Evolutionary conservation across 2,888 invertebrate species (phyloP), one percentile per base, ranked within the genome.

Genomic region (Scaptomyza parva): DNA sequence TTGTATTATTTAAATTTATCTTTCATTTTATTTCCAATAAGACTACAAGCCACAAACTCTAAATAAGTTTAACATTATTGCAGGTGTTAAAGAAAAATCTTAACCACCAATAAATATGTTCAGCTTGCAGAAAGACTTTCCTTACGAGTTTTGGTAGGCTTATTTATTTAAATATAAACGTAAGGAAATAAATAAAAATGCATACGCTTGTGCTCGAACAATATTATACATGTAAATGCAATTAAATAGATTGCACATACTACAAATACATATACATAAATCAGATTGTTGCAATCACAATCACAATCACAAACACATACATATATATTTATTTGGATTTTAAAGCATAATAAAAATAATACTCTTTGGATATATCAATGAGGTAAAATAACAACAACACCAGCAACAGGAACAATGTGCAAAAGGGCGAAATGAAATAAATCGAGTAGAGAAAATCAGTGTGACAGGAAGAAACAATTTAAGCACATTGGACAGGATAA

Each of bases 391-490:
- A 43, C 68, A 51, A 70, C 17, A 37, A 35, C n/a, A n/a, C n/a
- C n/a, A n/a, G n/a, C n/a, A n/a, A 7, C 26, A 26, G 12, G 37
- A 67, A 45, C 67, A 53, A 67, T 58, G 66, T 37, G 60, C 58
- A 70, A 77, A 77, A 75, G 28, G 17, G 71, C 83, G 63, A 71
- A 74, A 71, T 71, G 79, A 62, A 78, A 84, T 86, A 85, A 85
- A 85, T 84, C 86, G 76, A 76, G 78, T 71, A 62, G 64, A 62
- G 75, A 81, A 85, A 85, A 85, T 85, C 84, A 86, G 73, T 86
- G 84, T 77, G 82, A 82, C 86, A 81, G 86, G 71, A 85, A 77
- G 86, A 86, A 85, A 86, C 86, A 85, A 86, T 85, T 85, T 85
- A 86, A 84, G 73, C 84, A 84, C 84, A 67, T 84, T 86, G 81